Percentiles rank a stretch among this genome's conserved stretches.
Conservation (phyloP, 2,888 invertebrate species). For the Caenorhabditis auriculariae region DNA sequence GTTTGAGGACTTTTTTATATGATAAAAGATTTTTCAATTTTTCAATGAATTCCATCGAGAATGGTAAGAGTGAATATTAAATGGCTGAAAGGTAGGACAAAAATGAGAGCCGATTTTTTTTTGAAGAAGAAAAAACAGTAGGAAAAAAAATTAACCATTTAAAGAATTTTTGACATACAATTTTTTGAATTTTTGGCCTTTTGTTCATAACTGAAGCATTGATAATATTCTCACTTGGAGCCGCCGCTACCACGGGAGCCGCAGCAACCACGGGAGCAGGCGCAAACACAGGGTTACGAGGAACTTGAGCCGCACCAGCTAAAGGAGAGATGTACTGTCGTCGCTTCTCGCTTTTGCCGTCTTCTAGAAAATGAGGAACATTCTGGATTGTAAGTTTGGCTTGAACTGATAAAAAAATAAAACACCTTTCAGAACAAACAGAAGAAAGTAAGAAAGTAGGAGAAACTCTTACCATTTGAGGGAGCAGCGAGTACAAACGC, state of each 20-base stretch:
- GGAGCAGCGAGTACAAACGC: constrained; percentile 37
- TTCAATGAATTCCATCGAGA: not conserved
- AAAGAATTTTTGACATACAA: too few relatives aligned
- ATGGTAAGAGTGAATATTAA: not conserved
- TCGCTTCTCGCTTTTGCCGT: constrained; percentile 48
- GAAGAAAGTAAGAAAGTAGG: constrained; percentile 1
- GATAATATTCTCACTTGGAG: too few relatives aligned
- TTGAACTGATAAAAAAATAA: not conserved
- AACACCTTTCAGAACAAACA: not conserved
- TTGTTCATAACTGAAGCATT: too few relatives aligned
- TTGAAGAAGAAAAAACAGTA: too few relatives aligned
- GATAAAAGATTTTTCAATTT: not conserved
- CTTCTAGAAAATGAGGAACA: constrained; percentile 8
- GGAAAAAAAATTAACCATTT: too few relatives aligned
- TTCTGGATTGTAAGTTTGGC: not conserved
- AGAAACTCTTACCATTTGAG: constrained; percentile 21
- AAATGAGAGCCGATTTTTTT: too few relatives aligned
- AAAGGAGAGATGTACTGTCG: constrained; percentile 53
- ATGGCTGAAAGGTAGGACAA: not conserved
- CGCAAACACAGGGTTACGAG: constrained; percentile 31
- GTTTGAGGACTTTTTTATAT: too few relatives aligned
- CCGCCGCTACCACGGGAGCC: constrained; percentile 15
- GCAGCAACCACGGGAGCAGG: constrained; percentile 22
- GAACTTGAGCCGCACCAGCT: constrained; percentile 42
- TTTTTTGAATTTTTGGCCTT: too few relatives aligned